Conservation (phyloP, 1,140 invertebrate species). For the Zaprionus taronus region DNA sequence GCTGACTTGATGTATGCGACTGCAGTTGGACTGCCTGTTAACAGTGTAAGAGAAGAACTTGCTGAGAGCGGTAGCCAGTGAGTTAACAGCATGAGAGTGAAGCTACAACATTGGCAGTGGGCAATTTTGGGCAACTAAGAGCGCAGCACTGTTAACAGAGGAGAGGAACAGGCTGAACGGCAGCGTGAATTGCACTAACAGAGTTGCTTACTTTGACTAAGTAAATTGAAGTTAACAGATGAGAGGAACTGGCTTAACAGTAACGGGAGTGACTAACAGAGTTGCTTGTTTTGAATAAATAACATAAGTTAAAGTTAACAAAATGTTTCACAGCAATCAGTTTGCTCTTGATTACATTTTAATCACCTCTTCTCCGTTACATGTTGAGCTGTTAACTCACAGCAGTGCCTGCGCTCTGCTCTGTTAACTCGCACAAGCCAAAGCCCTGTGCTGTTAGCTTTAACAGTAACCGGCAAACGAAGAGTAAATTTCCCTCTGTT, state of each 20-base stretch:
- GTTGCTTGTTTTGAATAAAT: too few relatives aligned
- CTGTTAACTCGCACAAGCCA: not conserved
- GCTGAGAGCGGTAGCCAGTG: not conserved
- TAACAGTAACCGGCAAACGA: constrained; percentile 15
- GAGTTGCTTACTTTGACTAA: not conserved
- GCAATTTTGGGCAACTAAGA: constrained; percentile 10
- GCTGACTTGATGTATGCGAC: constrained; percentile 36
- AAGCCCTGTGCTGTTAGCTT: not conserved
- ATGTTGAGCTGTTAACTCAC: constrained; percentile 22
- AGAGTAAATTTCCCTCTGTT: constrained; percentile 66
- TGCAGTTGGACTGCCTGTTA: not conserved
- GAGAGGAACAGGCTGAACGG: too few relatives aligned
- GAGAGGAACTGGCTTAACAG: too few relatives aligned
- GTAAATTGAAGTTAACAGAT: not conserved
- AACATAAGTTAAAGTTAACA: too few relatives aligned
- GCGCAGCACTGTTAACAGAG: constrained; percentile 16
- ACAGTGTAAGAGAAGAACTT: constrained; percentile 25
- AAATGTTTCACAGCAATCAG: too few relatives aligned
- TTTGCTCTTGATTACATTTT: too few relatives aligned
- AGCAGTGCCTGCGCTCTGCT: too few relatives aligned
- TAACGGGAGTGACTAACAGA: too few relatives aligned
- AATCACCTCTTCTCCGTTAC: not conserved
- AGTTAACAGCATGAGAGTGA: constrained; percentile 4
- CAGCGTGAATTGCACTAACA: not conserved
- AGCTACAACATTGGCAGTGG: not conserved